Evolutionary conservation across 2,888 invertebrate species (phyloP), one percentile per base, ranked within the genome.

Genomic region (Icerya purchasi): DNA sequence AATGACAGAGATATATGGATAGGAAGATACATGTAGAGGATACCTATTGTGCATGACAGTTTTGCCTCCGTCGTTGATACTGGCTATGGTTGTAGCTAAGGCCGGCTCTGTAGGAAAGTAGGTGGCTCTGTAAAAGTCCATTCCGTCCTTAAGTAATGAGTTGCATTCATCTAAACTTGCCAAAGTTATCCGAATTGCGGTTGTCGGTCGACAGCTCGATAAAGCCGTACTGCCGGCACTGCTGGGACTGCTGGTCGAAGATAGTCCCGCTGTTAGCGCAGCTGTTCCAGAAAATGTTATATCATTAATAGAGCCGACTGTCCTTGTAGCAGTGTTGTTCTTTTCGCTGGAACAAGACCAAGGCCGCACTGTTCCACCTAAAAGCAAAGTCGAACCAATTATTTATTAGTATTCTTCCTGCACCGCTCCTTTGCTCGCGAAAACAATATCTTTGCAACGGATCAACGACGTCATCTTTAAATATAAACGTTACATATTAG

Each of bases 71-170:
- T 56, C 60, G 18, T 56, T 56, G 20, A 52, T 56, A n/a, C 60
- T 50, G 14, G 56, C 56, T 10, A 60, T 56, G 21, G 51, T 24
- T 3, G 59, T 58, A 3, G 64, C 53, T 50, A 63, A 53, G n/a
- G 65, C 66, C 18, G 65, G 77, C 70, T 87, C 87, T 2, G 86
- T 86, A 56, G 87, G 87, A 73, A 88, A 88, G 75, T 83, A 87
- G 22, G 88, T 88, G 53, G 88, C 87, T 21, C 86, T 87, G 69
- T 86, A 88, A 74, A 88, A 88, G 73, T 88, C 86, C 61, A 88
- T 75, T 0, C 88, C 88, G 68, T 86, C 85, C 72, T 87, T 86
- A 61, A 88, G 75, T 59, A 88, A 74, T 67, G 80, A 80, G 71
- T 84, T 84, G 66, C 81, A 83, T 68, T 86, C 85, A 65, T 85